These are phyloP conservation scores for Mastomys natalensis DNA, from an alignment of 2,113 vertebrate species.

Conservation along the genomic window DNA sequence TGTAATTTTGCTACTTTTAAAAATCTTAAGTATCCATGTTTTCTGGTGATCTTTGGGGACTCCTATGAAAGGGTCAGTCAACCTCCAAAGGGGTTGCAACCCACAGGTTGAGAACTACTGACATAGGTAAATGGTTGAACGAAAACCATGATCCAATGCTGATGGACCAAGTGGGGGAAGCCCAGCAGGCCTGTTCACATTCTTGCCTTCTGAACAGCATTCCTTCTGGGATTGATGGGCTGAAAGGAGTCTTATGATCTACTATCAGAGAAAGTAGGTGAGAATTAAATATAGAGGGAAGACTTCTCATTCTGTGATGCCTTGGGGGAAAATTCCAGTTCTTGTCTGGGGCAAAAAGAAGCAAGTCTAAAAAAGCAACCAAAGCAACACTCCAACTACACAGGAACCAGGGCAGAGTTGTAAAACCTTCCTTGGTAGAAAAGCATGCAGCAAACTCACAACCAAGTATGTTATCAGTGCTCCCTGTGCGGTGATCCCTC, in stretches of 20 bases:
- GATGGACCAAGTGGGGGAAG: neutral
- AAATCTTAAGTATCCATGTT: neutral
- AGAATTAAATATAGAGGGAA: neutral
- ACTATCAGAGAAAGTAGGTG: neutral
- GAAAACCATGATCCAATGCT: neutral
- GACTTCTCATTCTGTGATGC: neutral
- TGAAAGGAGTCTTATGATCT: neutral
- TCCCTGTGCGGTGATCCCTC: neutral
- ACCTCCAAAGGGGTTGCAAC: neutral
- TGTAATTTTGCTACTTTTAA: neutral
- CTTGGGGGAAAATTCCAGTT: neutral
- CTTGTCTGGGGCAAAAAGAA: neutral
- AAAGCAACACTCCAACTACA: neutral
- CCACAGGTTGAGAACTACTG: neutral
- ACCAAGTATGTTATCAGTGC: neutral
- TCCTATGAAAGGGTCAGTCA: neutral
- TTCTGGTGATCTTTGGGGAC: neutral
- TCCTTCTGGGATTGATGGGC: neutral
- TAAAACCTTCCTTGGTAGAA: conserved; percentile 6
- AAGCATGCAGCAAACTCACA: neutral
- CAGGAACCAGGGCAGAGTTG: neutral
- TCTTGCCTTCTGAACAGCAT: conserved; percentile 13
- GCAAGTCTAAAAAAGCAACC: neutral
- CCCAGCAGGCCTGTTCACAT: neutral
- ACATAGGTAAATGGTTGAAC: neutral